A percentile compares a stretch with the other conserved stretches of the same genome.
Conservation (phyloP, 2,888 invertebrate species). For the Drosophila lutescens region DNA sequence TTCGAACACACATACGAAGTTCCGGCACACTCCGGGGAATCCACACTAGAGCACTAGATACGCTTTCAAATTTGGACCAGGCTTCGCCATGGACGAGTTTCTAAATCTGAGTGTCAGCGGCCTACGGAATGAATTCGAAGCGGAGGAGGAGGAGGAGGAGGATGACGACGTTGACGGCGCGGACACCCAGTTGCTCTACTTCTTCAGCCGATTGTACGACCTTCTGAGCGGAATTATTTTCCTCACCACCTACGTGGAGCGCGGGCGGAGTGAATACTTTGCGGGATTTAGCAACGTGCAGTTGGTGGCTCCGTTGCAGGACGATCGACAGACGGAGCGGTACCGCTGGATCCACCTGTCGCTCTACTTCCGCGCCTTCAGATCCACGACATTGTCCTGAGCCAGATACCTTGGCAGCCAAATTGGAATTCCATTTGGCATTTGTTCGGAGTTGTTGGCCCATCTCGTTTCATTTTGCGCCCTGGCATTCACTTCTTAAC, state of each 20-base stretch:
- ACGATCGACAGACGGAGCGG: background rate
- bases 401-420: constrained; percentile 4
- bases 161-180: background rate
- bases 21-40: constrained; percentile 5
- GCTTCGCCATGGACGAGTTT: constrained; percentile 7
- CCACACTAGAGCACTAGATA: background rate
- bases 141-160: background rate
- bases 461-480: constrained; percentile 13
- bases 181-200: constrained; percentile 29
- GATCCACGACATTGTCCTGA: constrained; percentile 1
- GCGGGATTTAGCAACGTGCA: constrained; percentile 52
- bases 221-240: constrained; percentile 34
- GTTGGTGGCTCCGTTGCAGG: background rate
- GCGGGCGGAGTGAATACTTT: constrained; percentile 45
- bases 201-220: constrained; percentile 20
- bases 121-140: background rate
- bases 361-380: constrained; percentile 51
- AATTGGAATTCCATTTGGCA: constrained; percentile 58
- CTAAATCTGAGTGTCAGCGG: constrained; percentile 7
- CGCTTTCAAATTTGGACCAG: constrained; percentile 21
- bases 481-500: constrained; percentile 2
- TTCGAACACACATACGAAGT: constrained; percentile 5
- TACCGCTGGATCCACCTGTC: constrained; percentile 49
- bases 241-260: constrained; percentile 54
- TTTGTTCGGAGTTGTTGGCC: constrained; percentile 10